Evolutionary conservation across 2,888 invertebrate genomes (phyloP).

Genomic region (Dorcus parallelipipedus): DNA sequence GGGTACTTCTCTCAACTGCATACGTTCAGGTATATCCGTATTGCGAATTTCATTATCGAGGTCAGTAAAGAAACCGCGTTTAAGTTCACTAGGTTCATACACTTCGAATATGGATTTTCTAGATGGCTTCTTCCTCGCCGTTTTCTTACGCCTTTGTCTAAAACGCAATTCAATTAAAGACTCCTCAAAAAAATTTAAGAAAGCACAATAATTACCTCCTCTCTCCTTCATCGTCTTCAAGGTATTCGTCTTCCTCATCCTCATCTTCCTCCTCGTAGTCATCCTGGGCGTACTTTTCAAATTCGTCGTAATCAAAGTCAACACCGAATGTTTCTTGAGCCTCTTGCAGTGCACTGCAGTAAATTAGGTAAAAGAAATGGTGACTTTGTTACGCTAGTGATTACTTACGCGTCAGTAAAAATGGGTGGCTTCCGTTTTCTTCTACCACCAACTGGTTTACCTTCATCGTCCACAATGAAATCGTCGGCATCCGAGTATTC

Average conservation of each 20-base stretch:
- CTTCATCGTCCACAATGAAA: conserved; percentile 97
- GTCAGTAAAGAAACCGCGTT: conserved; percentile 93
- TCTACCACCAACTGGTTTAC: conserved; percentile 78
- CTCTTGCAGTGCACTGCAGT: conserved; percentile 79
- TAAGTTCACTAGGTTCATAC: conserved; percentile 96
- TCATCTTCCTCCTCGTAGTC: conserved; percentile 83
- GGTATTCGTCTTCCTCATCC: conserved; percentile 76
- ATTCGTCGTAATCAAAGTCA: conserved; percentile 95
- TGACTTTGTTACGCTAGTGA: too few relatives aligned
- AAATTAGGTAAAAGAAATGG: not conserved
- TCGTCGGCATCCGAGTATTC: conserved; percentile 89
- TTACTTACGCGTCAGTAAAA: conserved; percentile 80
- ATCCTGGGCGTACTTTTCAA: conserved; percentile 82
- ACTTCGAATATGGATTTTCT: conserved; percentile 89
- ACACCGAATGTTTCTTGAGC: conserved; percentile 99
- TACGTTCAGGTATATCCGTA: conserved; percentile 87
- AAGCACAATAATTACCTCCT: conserved; percentile 31
- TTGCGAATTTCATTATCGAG: conserved; percentile 86
- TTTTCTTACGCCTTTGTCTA: conserved; percentile 64
- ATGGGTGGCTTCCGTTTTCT: conserved; percentile 77
- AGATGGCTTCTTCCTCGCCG: conserved; percentile 70
- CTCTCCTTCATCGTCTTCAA: conserved; percentile 68
- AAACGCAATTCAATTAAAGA: not conserved
- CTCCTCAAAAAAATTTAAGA: not conserved
- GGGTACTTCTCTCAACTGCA: conserved; percentile 86